phyloP scores from a whole-genome alignment of 1,140 invertebrate genomes.

The Aphelinus certus region DNA sequence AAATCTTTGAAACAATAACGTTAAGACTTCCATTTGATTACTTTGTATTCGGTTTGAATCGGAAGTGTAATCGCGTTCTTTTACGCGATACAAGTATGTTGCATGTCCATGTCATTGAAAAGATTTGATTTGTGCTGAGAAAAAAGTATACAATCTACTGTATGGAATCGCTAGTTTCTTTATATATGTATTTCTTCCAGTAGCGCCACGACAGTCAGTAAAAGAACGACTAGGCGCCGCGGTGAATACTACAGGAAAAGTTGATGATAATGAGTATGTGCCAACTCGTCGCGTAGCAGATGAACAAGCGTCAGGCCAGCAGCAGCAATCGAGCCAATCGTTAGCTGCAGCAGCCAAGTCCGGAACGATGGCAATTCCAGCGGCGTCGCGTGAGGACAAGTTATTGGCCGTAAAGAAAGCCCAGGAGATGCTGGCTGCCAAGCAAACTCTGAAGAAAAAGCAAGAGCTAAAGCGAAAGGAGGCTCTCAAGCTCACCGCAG shows the following conservation, averaged over 20 bases:
- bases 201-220: conserved; percentile 58
- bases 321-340: conserved; percentile 42
- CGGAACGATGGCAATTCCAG: conserved; percentile 21
- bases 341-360: conserved; percentile 43
- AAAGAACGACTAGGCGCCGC: conserved; percentile 61
- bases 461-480: conserved; percentile 76
- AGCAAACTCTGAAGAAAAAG: conserved; percentile 72
- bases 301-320: conserved; percentile 46
- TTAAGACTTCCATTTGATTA: too few relatives aligned
- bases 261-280: conserved; percentile 61
- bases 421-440: conserved; percentile 71
- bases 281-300: conserved; percentile 59
- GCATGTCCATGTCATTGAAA: too few relatives aligned
- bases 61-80: too few relatives aligned
- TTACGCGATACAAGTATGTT: too few relatives aligned
- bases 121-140: too few relatives aligned
- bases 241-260: conserved; percentile 46
- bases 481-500: conserved; percentile 75
- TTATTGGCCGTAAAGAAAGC: conserved; percentile 72
- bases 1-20: too few relatives aligned
- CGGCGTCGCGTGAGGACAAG: conserved; percentile 56
- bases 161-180: too few relatives aligned
- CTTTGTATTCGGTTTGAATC: too few relatives aligned
- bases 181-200: neutral
- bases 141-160: too few relatives aligned